Conservation (phyloP, 1,140 invertebrate species). For the Hestina assimilis region DNA sequence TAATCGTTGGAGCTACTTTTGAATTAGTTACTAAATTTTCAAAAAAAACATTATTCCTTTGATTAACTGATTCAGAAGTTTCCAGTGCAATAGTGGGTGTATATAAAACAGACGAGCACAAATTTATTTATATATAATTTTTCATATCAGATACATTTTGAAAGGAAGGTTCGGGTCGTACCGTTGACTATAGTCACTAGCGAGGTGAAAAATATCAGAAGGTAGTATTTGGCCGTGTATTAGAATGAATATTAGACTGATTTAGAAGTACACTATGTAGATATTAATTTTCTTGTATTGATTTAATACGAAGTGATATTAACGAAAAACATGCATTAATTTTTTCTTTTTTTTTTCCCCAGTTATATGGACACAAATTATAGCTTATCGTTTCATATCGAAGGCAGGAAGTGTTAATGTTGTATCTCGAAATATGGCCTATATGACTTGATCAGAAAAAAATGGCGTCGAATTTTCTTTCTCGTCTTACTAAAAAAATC, state of each 20-base stretch:
- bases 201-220: too few relatives aligned
- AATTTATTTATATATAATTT: constrained; percentile 29
- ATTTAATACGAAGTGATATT: not conserved
- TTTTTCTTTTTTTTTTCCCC: too few relatives aligned
- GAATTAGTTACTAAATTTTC: not conserved
- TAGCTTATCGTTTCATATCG: too few relatives aligned
- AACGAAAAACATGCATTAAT: too few relatives aligned
- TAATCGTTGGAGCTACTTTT: not conserved
- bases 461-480: too few relatives aligned
- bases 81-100: constrained; percentile 12
- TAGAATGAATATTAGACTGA: constrained; percentile 6
- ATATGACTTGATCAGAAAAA: too few relatives aligned
- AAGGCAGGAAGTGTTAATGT: too few relatives aligned
- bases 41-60: too few relatives aligned
- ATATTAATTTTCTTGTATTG: not conserved
- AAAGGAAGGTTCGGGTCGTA: constrained; percentile 19
- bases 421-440: too few relatives aligned
- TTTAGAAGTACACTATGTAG: not conserved
- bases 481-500: too few relatives aligned
- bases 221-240: too few relatives aligned
- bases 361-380: not conserved
- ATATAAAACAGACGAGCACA: constrained; percentile 32
- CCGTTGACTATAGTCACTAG: constrained; percentile 10
- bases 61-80: constrained; percentile 7
- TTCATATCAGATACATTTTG: constrained; percentile 38